These are phyloP conservation scores for Zosterops japonicus DNA, from an alignment of 2,113 vertebrate genomes.

Conservation along the genomic window DNA sequence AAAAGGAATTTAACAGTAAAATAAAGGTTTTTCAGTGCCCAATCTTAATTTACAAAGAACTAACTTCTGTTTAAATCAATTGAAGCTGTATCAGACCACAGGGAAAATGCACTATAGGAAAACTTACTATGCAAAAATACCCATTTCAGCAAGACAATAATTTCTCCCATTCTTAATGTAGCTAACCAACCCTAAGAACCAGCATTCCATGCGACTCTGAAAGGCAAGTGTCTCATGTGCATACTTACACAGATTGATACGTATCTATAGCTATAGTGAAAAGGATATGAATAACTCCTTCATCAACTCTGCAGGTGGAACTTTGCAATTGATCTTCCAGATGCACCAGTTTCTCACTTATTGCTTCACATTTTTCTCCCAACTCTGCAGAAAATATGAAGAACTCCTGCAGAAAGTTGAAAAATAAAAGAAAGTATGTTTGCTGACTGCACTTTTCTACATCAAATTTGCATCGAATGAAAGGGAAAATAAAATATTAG, in stretches of 20 bases:
- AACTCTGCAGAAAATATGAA: constrained; percentile 59
- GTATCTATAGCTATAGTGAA: background rate
- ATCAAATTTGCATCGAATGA: constrained; percentile 7
- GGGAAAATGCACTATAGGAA: background rate
- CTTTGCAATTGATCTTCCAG: constrained; percentile 85
- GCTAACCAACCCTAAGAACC: background rate
- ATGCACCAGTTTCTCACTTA: constrained; percentile 77
- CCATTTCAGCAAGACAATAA: background rate
- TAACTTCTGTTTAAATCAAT: background rate
- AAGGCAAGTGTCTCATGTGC: background rate
- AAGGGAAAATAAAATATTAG: constrained; percentile 8
- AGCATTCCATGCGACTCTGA: background rate
- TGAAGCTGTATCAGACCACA: background rate
- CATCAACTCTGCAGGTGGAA: constrained; percentile 78
- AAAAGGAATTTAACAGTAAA: background rate
- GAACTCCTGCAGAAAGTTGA: constrained; percentile 61
- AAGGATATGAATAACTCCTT: constrained; percentile 89
- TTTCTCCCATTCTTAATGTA: background rate
- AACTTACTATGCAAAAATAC: background rate
- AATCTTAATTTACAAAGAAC: background rate
- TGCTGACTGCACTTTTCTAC: background rate
- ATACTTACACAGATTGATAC: background rate
- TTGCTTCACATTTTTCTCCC: constrained; percentile 72
- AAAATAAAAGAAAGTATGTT: constrained; percentile 4
- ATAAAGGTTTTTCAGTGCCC: background rate